These are phyloP conservation scores for Nomada fabriciana DNA, from an alignment of 2,888 invertebrate genomes.

Conservation along the genomic window DNA sequence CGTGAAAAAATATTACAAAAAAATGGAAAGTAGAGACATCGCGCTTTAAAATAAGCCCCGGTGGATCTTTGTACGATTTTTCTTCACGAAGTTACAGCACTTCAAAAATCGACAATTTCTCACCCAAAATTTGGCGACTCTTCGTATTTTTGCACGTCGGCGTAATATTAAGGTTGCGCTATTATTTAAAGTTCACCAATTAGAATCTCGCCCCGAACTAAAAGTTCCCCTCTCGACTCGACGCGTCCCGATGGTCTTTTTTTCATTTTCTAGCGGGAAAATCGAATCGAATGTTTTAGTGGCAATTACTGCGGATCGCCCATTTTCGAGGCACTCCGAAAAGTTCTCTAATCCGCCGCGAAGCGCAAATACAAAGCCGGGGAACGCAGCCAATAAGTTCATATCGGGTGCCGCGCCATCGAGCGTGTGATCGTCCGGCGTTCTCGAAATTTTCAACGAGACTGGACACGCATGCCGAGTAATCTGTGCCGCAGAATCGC, in stretches of 20 bases:
- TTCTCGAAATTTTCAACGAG: slow-evolving; percentile 21
- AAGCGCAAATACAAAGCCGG: slow-evolving; percentile 20
- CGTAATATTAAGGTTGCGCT: too few relatives aligned
- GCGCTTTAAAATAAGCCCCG: too few relatives aligned
- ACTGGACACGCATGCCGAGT: neutral
- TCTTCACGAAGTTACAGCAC: too few relatives aligned
- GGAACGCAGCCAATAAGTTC: slow-evolving; percentile 35
- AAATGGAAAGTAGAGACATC: too few relatives aligned
- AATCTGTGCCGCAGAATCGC: neutral
- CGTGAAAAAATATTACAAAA: too few relatives aligned
- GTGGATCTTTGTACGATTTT: too few relatives aligned
- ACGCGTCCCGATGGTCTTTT: neutral
- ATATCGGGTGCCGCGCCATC: neutral
- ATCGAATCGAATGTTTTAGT: slow-evolving; percentile 14
- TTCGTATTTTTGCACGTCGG: neutral
- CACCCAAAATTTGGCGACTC: too few relatives aligned
- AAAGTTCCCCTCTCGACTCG: too few relatives aligned
- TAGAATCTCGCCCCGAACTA: too few relatives aligned
- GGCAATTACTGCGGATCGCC: slow-evolving; percentile 33
- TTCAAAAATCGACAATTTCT: too few relatives aligned
- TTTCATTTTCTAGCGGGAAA: slow-evolving; percentile 7
- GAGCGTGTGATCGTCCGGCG: slow-evolving; percentile 20
- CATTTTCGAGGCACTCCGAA: slow-evolving; percentile 4
- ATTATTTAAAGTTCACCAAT: too few relatives aligned
- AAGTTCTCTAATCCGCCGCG: slow-evolving; percentile 32